Conservation (phyloP, 1,140 invertebrate species). For the Aphelenchoides avenae region DNA sequence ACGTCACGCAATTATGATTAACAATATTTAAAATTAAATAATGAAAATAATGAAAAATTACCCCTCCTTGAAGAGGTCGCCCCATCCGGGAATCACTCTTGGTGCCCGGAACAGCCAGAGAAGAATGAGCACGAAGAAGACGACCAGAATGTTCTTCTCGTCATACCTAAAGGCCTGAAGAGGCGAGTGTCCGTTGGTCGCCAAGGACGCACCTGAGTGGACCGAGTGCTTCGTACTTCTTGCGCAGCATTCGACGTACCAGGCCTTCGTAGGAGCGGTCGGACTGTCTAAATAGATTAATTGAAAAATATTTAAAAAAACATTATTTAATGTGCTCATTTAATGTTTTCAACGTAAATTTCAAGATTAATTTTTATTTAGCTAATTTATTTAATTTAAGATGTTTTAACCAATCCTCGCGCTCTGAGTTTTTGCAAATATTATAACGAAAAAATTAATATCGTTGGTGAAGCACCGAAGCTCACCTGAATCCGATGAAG, state of each 20-base stretch:
- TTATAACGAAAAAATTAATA: not conserved
- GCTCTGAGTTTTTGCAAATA: not conserved
- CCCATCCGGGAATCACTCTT: slow-evolving; percentile 75
- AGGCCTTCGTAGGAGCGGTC: slow-evolving; percentile 37
- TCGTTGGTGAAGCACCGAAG: not conserved
- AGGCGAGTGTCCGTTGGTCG: not conserved
- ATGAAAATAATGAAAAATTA: slow-evolving; percentile 18
- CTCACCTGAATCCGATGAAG: slow-evolving; percentile 67
- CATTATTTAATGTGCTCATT: slow-evolving; percentile 5
- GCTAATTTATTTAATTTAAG: too few relatives aligned
- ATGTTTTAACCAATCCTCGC: too few relatives aligned
- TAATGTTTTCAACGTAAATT: too few relatives aligned
- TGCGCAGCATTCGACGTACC: slow-evolving; percentile 64
- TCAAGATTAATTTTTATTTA: too few relatives aligned
- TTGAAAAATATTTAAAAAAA: slow-evolving; percentile 16
- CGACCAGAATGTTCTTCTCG: slow-evolving; percentile 70
- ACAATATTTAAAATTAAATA: not conserved
- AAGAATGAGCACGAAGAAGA: slow-evolving; percentile 74
- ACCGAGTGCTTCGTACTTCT: slow-evolving; percentile 70
- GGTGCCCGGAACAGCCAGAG: slow-evolving; percentile 84
- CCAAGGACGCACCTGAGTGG: slow-evolving; percentile 3
- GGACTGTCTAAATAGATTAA: slow-evolving; percentile 19
- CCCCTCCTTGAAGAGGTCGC: slow-evolving; percentile 55
- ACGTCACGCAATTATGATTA: too few relatives aligned
- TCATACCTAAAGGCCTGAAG: slow-evolving; percentile 66